Base-by-base conservation (phyloP, 1,140 invertebrate genomes). In the Drosophila grimshawi region DNA sequence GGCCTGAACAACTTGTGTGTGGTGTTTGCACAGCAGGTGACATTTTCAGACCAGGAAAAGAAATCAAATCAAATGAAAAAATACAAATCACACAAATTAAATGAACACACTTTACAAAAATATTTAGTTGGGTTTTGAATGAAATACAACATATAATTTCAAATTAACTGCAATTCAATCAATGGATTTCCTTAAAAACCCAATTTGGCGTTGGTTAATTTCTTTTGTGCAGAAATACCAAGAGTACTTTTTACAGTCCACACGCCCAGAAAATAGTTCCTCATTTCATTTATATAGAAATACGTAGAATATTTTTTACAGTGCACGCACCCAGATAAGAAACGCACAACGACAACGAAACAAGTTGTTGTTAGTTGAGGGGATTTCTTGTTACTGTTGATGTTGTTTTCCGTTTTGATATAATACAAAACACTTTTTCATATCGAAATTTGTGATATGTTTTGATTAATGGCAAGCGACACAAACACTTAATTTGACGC, bases 401-500 rank as follows among this genome's bases (percentile, higher is more conserved):
- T 75, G 56, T 70, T 33, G 8, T 57, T 49, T 35, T 85, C 69
- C 72, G 63, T 78, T 49, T 79, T 81, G 76, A 80, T 91, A 80
- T 89, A 89, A 43, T 73, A 73, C 83, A 83, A 88, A 88, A 88
- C 80, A 88, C 67, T 89, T 89, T 89, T 90, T 89, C 85, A 89
- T 89, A 89, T 89, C 85, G 85, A 89, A 89, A 89, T 76, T 90
- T 89, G 80, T 89, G 86, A 89, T 89, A 89, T 88, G 86, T 83
- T 75, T 70, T 89, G 90, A 91, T 91, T 91, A 91, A 91, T 91
- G 90, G 78, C 65, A 73, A 91, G 81, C 90, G 90, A 91, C 90
- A 91, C 90, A 91, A 91, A 91, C 90, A 91, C 90, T 91, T 91
- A 91, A 91, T 91, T 91, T 91, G 90, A 91, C 90, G 90, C 90